phyloP scores from a whole-genome alignment of 2,113 vertebrate species.

The Guaruba guarouba region DNA sequence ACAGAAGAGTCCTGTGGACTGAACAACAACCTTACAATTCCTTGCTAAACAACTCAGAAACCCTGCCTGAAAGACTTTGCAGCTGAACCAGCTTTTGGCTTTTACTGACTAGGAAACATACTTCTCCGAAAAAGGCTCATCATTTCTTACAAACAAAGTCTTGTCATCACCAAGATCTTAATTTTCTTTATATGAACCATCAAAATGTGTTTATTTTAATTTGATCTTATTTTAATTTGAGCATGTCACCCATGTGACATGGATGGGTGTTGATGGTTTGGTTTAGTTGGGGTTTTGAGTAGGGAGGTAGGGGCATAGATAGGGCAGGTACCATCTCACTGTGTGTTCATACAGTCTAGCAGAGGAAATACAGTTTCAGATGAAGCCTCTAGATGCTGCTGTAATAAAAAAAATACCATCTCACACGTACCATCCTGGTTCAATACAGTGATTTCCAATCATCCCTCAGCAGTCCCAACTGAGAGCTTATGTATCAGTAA shows the following conservation, averaged over 20 bases:
- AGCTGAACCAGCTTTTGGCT: neutral
- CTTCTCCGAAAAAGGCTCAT: neutral
- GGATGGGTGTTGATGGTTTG: neutral
- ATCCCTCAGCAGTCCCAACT: neutral
- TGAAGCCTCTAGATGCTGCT: slow-evolving; percentile 57
- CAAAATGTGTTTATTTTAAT: neutral
- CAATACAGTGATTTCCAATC: neutral
- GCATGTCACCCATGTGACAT: neutral
- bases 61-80: neutral
- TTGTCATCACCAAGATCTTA: neutral
- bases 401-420: slow-evolving; percentile 23
- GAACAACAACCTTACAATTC: neutral
- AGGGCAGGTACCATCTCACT: neutral
- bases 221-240: neutral
- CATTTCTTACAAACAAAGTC: neutral
- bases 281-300: fast-evolving
- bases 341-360: neutral
- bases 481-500: neutral
- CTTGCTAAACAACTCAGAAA: neutral
- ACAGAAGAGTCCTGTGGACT: neutral
- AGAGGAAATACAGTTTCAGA: slow-evolving; percentile 20
- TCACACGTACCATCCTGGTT: neutral
- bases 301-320: fast-evolving
- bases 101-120: neutral
- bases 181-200: neutral